These are phyloP conservation scores for Pocota personata DNA, from an alignment of 2,888 invertebrate genomes.

Conservation along the genomic window DNA sequence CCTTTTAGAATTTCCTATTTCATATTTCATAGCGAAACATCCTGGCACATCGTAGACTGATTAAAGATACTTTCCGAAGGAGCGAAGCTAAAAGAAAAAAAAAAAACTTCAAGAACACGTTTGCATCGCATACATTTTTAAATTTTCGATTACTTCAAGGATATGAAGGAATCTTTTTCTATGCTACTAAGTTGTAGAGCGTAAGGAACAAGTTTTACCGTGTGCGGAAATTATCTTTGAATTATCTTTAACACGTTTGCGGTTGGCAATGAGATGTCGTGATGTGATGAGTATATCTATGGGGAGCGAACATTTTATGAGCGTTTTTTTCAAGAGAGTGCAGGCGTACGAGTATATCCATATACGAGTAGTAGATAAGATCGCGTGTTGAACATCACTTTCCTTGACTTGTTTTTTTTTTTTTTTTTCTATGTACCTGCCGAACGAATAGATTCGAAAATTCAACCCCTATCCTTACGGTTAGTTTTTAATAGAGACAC, in stretches of 20 bases:
- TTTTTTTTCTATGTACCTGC: not conserved
- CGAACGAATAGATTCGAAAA: conserved; percentile 11
- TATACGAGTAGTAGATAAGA: conserved; percentile 15
- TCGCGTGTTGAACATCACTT: conserved; percentile 32
- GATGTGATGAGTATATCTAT: not conserved
- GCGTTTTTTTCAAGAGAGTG: not conserved
- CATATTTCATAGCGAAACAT: conserved; percentile 33
- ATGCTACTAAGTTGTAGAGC: not conserved
- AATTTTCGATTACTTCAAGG: conserved; percentile 68
- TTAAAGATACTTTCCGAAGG: conserved; percentile 18
- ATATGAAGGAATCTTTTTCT: conserved; percentile 24
- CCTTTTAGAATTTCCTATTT: conserved; percentile 37
- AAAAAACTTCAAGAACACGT: not conserved
- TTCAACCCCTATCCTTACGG: not conserved
- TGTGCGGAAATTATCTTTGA: conserved; percentile 65
- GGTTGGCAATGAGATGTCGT: conserved; percentile 15
- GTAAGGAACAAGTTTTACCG: conserved; percentile 17
- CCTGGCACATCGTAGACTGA: conserved; percentile 41
- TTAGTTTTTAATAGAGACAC: conserved; percentile 30
- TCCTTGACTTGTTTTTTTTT: conserved; percentile 8
- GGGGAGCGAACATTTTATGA: not conserved
- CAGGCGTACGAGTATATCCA: too few relatives aligned
- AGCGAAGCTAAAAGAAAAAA: not conserved
- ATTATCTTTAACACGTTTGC: conserved; percentile 46
- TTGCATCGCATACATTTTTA: conserved; percentile 65